Base-by-base conservation (phyloP, 2,113 vertebrate species). In the Salvator merianae region DNA sequence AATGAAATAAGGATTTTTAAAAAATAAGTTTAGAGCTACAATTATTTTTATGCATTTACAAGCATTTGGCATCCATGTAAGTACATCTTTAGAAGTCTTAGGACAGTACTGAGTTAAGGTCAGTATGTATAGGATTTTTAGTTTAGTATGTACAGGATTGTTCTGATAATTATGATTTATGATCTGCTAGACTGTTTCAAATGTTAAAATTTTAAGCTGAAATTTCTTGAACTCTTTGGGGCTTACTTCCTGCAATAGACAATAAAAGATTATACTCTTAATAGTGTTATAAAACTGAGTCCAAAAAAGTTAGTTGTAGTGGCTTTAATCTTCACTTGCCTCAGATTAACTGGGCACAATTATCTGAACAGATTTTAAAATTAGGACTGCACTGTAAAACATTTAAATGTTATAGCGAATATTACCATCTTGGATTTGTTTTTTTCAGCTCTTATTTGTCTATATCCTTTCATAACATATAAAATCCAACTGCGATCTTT, bases 391-490 rank as follows among this genome's bases (percentile, higher is more conserved):
- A 53, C 50, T 53, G 50, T 53, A 53, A 53, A 53, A 53, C 50
- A 53, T 53, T 9, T 13, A 53, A 5, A 9, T 14, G 10, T 13
- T 53, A 9, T 53, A 9, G 10, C 16, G 16, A 53, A 53, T 53
- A 53, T 13, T 53, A 14, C 50, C 50, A 53, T 14, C 65, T 84
- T 86, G 77, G 1, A 0, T 1, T 73, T 8, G 1, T 40, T 86
- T 26, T 36, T 86, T 22, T 76, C 30, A 47, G 2, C n/a, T 84
- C 22, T 36, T 59, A 59, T 66, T 38, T 8, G 2, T 73, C 71
- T 47, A 71, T 36, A 55, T 47, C 7, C 82, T 12, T 87, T 90
- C 24, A 38, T 8, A 32, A 50, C 79, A 32, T 59, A 89, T 18
- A 73, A 40, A 28, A 47, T 40, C 26, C 24, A 36, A 36, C 4